Conservation (phyloP, 1,140 invertebrate genomes). For the Platyura marginata region DNA sequence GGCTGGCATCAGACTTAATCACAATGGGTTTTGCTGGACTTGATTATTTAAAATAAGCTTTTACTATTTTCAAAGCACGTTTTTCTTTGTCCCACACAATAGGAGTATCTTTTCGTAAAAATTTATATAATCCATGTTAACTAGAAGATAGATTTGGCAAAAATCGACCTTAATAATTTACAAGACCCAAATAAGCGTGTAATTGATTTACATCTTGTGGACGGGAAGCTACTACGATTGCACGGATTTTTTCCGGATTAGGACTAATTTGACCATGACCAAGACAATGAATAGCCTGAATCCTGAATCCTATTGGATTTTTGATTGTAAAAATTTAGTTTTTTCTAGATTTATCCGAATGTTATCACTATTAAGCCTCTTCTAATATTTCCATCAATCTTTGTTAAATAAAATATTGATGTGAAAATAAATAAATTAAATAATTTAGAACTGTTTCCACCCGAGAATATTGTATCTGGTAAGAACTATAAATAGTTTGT, state of each 20-base stretch:
- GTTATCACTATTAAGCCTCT: slow-evolving; percentile 8
- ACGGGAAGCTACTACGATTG: slow-evolving; percentile 15
- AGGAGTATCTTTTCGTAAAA: no score
- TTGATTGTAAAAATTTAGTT: background rate
- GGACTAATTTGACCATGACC: slow-evolving; percentile 15
- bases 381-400: slow-evolving; percentile 7
- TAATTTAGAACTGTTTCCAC: no score
- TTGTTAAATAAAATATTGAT: no score
- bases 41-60: slow-evolving; percentile 11
- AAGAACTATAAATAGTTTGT: no score
- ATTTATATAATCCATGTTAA: slow-evolving; percentile 8
- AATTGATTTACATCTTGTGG: slow-evolving; percentile 18
- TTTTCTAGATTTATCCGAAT: slow-evolving; percentile 6
- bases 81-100: slow-evolving; percentile 10
- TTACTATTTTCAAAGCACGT: slow-evolving; percentile 12
- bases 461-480: no score
- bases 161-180: slow-evolving; percentile 15
- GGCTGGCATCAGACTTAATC: slow-evolving; percentile 24
- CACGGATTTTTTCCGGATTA: slow-evolving; percentile 17
- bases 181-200: slow-evolving; percentile 16
- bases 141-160: slow-evolving; percentile 7
- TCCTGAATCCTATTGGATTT: slow-evolving; percentile 15
- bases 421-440: no score
- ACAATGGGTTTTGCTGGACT: slow-evolving; percentile 26
- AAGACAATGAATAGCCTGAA: slow-evolving; percentile 17